Evolutionary conservation across 2,113 vertebrate genomes (phyloP).

Genomic region (human): GRCh38 chr2:161235001-161235500

Average conservation of each 20-base stretch:
- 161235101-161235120: slow-evolving; percentile 13
- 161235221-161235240: slow-evolving; percentile 60
- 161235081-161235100: slow-evolving; percentile 29
- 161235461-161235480: slow-evolving; percentile 89
- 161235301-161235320: slow-evolving; percentile 74
- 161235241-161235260: neutral
- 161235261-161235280: slow-evolving; percentile 54
- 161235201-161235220: slow-evolving; percentile 48
- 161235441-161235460: slow-evolving; percentile 92
- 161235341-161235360: slow-evolving; percentile 92
- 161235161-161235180: slow-evolving; percentile 43
- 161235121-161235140: neutral
- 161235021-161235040: slow-evolving; percentile 43
- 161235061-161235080: slow-evolving; percentile 50
- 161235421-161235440: slow-evolving; percentile 96
- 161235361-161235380: slow-evolving; percentile 85
- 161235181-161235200: neutral
- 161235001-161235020: slow-evolving; percentile 58
- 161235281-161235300: slow-evolving; percentile 48
- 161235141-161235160: slow-evolving; percentile 51
- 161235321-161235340: slow-evolving; percentile 83
- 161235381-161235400: slow-evolving; percentile 84
- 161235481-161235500: slow-evolving; percentile 97
- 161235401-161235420: slow-evolving; percentile 86
- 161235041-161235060: neutral